A percentile compares a stretch with the other conserved stretches of the same genome.
Conservation (phyloP, 2,797 vertebrate species). For the Catostomus latipinnis region DNA sequence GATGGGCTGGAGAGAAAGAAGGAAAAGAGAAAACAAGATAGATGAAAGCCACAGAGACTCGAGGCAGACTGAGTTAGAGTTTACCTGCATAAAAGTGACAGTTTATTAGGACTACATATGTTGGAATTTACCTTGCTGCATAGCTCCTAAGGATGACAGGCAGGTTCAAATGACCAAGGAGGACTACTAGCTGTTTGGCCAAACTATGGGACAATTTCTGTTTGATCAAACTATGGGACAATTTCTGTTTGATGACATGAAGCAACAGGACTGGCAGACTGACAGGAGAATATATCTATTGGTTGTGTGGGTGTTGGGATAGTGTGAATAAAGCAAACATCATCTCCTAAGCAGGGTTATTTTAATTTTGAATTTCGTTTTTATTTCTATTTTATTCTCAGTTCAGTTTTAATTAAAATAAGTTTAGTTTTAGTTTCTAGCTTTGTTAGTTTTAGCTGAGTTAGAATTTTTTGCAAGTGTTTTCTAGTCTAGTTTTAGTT, state of each 20-base stretch:
- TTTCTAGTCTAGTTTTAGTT: too few relatives aligned
- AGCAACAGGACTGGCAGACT: slow-evolving; percentile 28
- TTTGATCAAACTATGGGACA: background rate
- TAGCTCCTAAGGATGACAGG: slow-evolving; percentile 2
- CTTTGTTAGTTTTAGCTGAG: too few relatives aligned
- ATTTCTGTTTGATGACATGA: background rate
- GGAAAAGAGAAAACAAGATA: slow-evolving; percentile 12
- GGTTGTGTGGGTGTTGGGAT: slow-evolving; percentile 33
- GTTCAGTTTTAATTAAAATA: too few relatives aligned
- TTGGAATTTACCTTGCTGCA: slow-evolving; percentile 44
- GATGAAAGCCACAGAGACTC: background rate
- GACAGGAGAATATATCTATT: slow-evolving; percentile 47
- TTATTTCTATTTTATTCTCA: too few relatives aligned
- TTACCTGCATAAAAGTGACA: slow-evolving; percentile 51
- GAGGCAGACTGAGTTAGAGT: slow-evolving; percentile 32
- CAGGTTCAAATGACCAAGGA: slow-evolving; percentile 32
- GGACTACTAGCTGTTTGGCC: slow-evolving; percentile 29
- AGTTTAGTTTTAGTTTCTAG: too few relatives aligned
- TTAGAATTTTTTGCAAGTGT: too few relatives aligned
- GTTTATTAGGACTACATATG: slow-evolving; percentile 50
- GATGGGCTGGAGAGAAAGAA: slow-evolving; percentile 14
- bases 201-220: background rate
- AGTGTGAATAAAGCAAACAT: slow-evolving; percentile 12
- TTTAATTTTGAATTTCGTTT: background rate
- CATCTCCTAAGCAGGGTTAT: slow-evolving; percentile 11